These are phyloP conservation scores for Castor canadensis DNA, from an alignment of 2,113 vertebrate species.

Conservation along the genomic window DNA sequence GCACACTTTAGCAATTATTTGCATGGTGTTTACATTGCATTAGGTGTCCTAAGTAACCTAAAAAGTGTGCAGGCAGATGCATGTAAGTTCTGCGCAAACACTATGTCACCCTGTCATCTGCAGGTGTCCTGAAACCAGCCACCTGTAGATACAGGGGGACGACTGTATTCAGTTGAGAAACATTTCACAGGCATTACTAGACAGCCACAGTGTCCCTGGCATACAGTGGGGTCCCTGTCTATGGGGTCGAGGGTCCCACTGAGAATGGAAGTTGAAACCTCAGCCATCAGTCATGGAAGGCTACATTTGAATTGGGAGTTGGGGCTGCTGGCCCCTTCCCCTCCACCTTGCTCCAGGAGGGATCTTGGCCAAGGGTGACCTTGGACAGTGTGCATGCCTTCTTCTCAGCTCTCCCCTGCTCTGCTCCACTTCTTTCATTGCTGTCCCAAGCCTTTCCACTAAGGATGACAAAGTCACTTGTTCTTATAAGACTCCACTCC, in stretches of 20 bases:
- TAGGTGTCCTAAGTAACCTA: neutral
- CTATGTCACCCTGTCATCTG: neutral
- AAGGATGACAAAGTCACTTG: accelerated
- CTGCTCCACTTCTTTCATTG: neutral
- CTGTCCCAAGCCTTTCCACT: neutral
- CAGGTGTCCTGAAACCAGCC: no score
- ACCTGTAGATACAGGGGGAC: neutral
- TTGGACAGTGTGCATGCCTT: no score
- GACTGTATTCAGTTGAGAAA: neutral
- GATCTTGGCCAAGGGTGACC: neutral
- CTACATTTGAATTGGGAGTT: neutral
- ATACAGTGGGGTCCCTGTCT: no score
- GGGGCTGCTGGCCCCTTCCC: neutral
- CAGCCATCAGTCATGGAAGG: neutral
- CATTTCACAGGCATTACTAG: neutral
- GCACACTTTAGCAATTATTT: neutral
- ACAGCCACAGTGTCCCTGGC: accelerated
- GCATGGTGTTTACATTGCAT: neutral
- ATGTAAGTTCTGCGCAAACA: neutral
- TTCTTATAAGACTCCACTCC: neutral
- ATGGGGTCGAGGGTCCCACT: neutral
- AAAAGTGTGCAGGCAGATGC: neutral
- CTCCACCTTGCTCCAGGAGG: neutral
- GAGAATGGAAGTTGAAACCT: neutral
- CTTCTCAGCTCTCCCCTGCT: no score